Conservation (phyloP, 2,888 invertebrate species). For the Loripinus fragilis region DNA sequence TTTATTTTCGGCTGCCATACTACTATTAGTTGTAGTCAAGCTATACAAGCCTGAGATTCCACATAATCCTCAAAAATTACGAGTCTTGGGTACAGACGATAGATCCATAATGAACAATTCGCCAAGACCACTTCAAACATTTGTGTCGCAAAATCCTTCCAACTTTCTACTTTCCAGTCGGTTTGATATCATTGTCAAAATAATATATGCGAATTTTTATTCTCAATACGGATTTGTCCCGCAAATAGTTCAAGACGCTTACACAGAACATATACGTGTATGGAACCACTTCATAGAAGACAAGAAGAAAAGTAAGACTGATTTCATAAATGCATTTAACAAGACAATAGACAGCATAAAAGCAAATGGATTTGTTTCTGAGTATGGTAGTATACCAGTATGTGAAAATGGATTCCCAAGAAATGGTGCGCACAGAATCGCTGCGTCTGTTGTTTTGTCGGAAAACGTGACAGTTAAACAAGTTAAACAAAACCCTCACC, state of each 20-base stretch:
- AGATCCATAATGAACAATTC: too few species aligned
- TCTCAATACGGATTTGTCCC: not conserved
- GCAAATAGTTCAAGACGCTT: not conserved
- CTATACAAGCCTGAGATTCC: too few species aligned
- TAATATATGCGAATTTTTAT: not conserved
- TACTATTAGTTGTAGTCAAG: too few species aligned
- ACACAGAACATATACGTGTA: not conserved
- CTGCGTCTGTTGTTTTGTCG: not conserved
- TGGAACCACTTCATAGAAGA: not conserved
- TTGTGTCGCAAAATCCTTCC: too few species aligned
- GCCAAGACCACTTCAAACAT: too few species aligned
- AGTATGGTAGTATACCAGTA: not conserved
- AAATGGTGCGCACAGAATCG: not conserved
- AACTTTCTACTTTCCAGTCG: too few species aligned
- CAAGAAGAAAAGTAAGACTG: not conserved
- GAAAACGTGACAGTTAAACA: not conserved
- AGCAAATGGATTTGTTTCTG: not conserved
- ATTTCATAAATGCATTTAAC: not conserved
- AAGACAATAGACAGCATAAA: not conserved
- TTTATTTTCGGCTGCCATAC: too few species aligned
- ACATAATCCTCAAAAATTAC: too few species aligned
- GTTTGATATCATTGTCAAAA: too few species aligned
- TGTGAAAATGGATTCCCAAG: not conserved
- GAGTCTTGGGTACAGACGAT: too few species aligned
- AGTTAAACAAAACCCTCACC: not conserved